These are phyloP conservation scores for Theristus sp. DNA, from an alignment of 2,888 invertebrate species.

Conservation along the genomic window DNA sequence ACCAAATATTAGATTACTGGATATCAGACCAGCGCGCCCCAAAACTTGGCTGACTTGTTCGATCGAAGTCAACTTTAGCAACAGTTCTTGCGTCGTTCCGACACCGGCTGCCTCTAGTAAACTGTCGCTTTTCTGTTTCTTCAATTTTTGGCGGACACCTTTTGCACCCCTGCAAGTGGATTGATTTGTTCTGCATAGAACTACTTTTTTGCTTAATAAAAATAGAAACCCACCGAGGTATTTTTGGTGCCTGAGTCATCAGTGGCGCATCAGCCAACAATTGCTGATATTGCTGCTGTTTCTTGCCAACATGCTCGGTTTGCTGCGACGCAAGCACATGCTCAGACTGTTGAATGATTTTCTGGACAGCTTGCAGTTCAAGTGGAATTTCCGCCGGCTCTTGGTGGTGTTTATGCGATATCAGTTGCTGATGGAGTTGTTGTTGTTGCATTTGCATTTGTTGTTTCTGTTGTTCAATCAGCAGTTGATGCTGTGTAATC, in stretches of 20 bases:
- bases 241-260: not conserved
- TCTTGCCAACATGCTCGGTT: not conserved
- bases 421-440: not conserved
- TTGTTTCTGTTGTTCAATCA: too few species aligned
- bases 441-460: too few species aligned
- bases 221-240: not conserved
- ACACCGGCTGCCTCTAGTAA: conserved; percentile 18
- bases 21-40: conserved; percentile 34
- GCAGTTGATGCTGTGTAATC: too few species aligned
- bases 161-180: not conserved
- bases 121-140: not conserved
- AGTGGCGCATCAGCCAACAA: not conserved
- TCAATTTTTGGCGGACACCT: not conserved
- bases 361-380: not conserved
- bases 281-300: not conserved
- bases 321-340: not conserved
- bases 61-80: conserved; percentile 25
- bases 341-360: not conserved
- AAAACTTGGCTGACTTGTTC: conserved; percentile 32
- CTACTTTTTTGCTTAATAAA: not conserved
- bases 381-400: too few species aligned
- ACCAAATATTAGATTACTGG: conserved; percentile 37
- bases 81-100: conserved; percentile 23
- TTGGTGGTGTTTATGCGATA: too few species aligned
- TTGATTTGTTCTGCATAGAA: too few species aligned